Conservation (phyloP, 2,888 invertebrate species). For the Drosophila kokeensis region DNA sequence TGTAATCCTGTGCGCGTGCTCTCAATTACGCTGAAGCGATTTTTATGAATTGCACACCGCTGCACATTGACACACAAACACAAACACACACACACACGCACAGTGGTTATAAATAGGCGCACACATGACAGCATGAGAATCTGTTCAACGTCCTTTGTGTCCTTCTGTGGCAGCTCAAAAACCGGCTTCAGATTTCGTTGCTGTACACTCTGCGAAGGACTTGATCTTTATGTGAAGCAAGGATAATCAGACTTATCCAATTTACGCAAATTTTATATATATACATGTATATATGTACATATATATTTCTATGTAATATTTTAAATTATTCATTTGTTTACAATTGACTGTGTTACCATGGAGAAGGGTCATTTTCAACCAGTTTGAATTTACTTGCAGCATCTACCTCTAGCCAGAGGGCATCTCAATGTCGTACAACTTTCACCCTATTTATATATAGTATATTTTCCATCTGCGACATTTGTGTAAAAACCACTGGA, state of each 20-base stretch:
- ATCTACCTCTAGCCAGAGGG: background rate
- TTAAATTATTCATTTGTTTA: background rate
- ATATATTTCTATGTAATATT: background rate
- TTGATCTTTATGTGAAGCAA: background rate
- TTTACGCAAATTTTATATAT: no score
- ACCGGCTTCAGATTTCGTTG: constrained; percentile 4
- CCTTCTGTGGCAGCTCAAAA: constrained; percentile 1
- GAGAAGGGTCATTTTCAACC: background rate
- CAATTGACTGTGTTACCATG: background rate
- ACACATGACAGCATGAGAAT: constrained; percentile 15
- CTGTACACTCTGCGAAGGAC: constrained; percentile 4
- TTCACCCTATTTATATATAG: background rate
- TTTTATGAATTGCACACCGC: constrained; percentile 37
- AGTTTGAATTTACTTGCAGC: background rate
- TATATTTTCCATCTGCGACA: constrained; percentile 26
- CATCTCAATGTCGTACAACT: background rate
- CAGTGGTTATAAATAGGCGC: background rate
- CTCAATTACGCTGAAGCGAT: constrained; percentile 71
- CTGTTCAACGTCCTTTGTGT: background rate
- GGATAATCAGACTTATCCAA: background rate
- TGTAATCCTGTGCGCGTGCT: constrained; percentile 75
- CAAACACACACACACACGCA: constrained; percentile 4
- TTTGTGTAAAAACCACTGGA: constrained; percentile 4
- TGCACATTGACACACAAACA: constrained; percentile 21
- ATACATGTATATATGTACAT: background rate